A percentile compares a stretch with the other conserved stretches of the same genome.
Evolutionary conservation across 2,797 vertebrate genomes (phyloP).

Genomic region (Muscicapa comitata): DNA sequence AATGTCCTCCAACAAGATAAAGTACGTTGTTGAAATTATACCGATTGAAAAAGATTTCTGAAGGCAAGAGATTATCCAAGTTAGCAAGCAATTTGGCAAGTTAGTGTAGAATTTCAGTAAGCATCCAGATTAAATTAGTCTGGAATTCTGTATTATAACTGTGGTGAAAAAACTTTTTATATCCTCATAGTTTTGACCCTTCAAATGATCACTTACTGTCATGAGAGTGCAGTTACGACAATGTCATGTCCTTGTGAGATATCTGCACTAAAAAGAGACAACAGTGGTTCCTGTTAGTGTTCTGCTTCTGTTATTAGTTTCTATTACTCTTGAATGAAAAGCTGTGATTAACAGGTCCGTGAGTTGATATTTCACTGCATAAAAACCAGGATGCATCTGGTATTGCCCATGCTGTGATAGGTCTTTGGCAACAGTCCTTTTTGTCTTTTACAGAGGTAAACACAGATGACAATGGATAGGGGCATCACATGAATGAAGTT

Average conservation of each 20-base stretch:
- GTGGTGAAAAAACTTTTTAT: background rate
- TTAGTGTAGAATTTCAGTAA: background rate
- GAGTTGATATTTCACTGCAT: background rate
- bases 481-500: background rate
- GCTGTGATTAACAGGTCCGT: background rate
- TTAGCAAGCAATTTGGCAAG: background rate
- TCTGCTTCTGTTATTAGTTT: background rate
- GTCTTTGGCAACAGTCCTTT: background rate
- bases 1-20: background rate
- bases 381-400: background rate
- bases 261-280: background rate
- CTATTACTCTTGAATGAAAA: background rate
- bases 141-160: background rate
- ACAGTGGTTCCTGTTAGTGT: background rate
- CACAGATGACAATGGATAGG: background rate
- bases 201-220: background rate
- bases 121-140: background rate
- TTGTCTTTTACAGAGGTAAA: background rate
- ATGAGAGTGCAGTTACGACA: background rate
- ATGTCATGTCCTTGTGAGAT: rapidly evolving
- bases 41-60: background rate
- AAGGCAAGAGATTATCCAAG: background rate
- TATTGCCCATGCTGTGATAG: rapidly evolving
- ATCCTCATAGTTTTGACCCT: background rate
- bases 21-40: background rate